Percentiles rank a stretch among this genome's conserved stretches.
Evolutionary conservation across 2,113 vertebrate species (phyloP).

Genomic region (Pseudois nayaur): DNA sequence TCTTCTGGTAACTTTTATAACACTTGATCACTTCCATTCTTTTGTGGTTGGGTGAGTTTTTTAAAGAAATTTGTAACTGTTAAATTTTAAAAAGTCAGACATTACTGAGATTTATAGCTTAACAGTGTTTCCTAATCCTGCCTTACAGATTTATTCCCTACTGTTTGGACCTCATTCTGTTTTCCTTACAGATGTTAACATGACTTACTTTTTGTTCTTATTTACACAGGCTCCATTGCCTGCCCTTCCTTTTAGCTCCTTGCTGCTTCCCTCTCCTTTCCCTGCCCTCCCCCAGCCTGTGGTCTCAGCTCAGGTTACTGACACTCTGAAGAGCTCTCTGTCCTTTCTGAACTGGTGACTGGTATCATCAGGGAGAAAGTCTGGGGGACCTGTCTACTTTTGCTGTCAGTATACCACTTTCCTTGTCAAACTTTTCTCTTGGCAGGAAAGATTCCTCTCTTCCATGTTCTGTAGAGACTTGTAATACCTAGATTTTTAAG

Average conservation of each 20-base stretch:
- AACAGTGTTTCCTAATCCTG: background rate
- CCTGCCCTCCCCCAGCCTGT: fast-evolving
- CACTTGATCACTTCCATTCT: background rate
- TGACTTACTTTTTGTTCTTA: background rate
- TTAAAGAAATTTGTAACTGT: background rate
- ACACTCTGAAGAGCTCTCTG: too few relatives aligned
- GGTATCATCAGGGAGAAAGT: background rate
- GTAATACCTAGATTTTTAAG: background rate
- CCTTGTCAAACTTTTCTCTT: background rate
- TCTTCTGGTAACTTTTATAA: background rate
- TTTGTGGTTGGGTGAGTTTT: background rate
- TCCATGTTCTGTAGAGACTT: background rate
- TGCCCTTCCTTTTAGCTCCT: background rate
- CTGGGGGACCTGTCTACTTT: background rate
- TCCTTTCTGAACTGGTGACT: background rate
- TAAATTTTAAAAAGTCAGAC: background rate
- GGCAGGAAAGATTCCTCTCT: background rate
- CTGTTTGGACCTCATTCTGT: background rate
- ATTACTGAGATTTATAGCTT: background rate
- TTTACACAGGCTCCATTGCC: background rate
- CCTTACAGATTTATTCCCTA: background rate
- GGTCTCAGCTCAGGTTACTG: background rate
- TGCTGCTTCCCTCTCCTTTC: too few relatives aligned
- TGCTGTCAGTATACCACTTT: background rate
- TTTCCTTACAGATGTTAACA: background rate